Evolutionary conservation across 2,888 invertebrate genomes (phyloP).

Genomic region (Perizoma affinitatum): DNA sequence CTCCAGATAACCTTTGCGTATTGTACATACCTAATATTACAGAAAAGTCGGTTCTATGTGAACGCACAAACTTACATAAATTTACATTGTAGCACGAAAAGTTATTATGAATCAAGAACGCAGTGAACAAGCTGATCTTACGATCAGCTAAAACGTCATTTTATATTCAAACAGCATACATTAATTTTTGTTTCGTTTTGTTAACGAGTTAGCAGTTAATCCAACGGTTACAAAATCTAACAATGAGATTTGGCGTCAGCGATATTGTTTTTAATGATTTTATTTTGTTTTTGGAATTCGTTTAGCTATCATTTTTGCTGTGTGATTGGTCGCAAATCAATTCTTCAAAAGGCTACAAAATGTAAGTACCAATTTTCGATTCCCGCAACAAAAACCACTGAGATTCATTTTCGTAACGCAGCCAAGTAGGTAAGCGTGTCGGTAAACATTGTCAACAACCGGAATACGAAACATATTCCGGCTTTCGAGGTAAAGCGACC

Average conservation of each 20-base stretch:
- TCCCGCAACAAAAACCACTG: neutral
- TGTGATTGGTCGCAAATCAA: no score
- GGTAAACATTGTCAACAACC: constrained; percentile 23
- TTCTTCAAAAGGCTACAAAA: no score
- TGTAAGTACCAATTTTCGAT: no score
- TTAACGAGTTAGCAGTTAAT: constrained; percentile 32
- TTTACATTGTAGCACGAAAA: no score
- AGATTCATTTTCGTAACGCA: constrained; percentile 7
- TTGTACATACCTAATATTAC: no score
- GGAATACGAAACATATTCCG: constrained; percentile 29
- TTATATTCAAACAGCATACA: constrained; percentile 54
- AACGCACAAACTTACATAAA: no score
- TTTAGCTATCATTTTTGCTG: no score
- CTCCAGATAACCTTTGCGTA: no score
- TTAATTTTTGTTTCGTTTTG: constrained; percentile 35
- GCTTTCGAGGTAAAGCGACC: constrained; percentile 29
- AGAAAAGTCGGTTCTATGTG: no score
- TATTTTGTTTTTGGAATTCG: neutral
- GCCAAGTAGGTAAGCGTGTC: constrained; percentile 2
- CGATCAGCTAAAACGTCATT: constrained; percentile 43
- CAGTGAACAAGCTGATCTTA: constrained; percentile 13
- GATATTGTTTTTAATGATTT: constrained; percentile 1
- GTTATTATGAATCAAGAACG: neutral
- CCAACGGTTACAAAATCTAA: constrained; percentile 23
- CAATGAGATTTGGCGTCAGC: constrained; percentile 13